Evolutionary conservation across 2,888 invertebrate genomes (phyloP).

Genomic region (Caenorhabditis drosophilae): DNA sequence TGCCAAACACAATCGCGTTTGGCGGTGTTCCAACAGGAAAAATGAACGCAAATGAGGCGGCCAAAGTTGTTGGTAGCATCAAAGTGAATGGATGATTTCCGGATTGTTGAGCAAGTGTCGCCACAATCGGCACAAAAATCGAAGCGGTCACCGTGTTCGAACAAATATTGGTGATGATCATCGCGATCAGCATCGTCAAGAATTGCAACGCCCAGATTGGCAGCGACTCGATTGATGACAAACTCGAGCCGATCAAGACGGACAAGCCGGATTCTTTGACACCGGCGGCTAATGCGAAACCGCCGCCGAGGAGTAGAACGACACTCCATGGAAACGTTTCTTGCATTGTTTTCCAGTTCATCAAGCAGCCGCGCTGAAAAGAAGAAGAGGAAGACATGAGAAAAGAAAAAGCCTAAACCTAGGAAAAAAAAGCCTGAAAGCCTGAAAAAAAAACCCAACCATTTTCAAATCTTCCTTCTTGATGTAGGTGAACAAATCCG

Average conservation of each 20-base stretch:
- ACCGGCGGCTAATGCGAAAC: slow-evolving; percentile 68
- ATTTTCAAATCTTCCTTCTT: slow-evolving; percentile 48
- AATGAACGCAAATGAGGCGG: slow-evolving; percentile 71
- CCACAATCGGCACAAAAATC: slow-evolving; percentile 81
- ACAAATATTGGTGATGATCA: slow-evolving; percentile 85
- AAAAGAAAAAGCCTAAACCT: slow-evolving; percentile 1
- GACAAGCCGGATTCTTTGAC: slow-evolving; percentile 78
- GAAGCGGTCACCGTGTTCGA: slow-evolving; percentile 84
- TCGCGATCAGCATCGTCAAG: slow-evolving; percentile 79
- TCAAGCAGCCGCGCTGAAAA: slow-evolving; percentile 71
- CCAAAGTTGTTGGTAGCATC: slow-evolving; percentile 75
- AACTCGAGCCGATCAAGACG: slow-evolving; percentile 78
- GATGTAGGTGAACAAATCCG: slow-evolving; percentile 68
- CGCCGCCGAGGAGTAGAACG: slow-evolving; percentile 65
- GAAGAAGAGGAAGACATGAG: not conserved
- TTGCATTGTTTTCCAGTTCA: slow-evolving; percentile 66
- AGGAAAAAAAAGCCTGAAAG: not conserved
- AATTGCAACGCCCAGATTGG: slow-evolving; percentile 78
- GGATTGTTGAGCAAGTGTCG: slow-evolving; percentile 72
- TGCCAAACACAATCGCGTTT: slow-evolving; percentile 80
- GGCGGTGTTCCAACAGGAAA: slow-evolving; percentile 83
- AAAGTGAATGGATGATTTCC: slow-evolving; percentile 50
- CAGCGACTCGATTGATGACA: slow-evolving; percentile 77
- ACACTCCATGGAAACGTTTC: slow-evolving; percentile 65
- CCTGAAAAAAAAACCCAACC: slow-evolving; percentile 4